Evolutionary conservation across 2,113 vertebrate species (phyloP).

Genomic region (Ammodytes marinus): DNA sequence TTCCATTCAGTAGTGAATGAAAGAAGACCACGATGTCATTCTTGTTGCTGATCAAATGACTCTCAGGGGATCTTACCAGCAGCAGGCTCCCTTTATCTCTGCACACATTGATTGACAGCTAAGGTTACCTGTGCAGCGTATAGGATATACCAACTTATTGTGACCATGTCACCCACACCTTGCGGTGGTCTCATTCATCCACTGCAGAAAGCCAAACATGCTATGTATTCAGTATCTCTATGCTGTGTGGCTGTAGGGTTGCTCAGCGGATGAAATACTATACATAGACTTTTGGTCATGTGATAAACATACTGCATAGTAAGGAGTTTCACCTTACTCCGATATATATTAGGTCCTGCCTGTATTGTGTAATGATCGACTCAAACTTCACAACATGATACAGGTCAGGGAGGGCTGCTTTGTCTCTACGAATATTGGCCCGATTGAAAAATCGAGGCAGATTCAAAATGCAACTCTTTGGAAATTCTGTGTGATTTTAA

Average conservation of each 20-base stretch:
- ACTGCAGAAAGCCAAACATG: conserved; percentile 32
- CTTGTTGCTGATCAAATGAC: conserved; percentile 74
- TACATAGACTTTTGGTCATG: conserved; percentile 14
- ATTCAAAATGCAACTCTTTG: conserved; percentile 82
- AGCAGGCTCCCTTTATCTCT: conserved; percentile 65
- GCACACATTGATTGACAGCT: conserved; percentile 73
- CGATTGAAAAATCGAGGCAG: conserved; percentile 42
- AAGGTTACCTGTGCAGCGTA: conserved; percentile 60
- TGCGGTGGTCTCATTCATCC: conserved; percentile 46
- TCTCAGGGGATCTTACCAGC: conserved; percentile 59
- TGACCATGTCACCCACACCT: conserved; percentile 71
- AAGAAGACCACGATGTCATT: conserved; percentile 84
- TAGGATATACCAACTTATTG: conserved; percentile 61
- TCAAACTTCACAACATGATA: conserved; percentile 57
- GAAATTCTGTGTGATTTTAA: conserved; percentile 80
- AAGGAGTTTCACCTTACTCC: conserved; percentile 83
- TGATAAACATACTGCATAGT: background rate
- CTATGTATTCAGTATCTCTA: conserved; percentile 56
- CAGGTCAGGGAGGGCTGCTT: conserved; percentile 56
- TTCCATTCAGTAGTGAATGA: conserved; percentile 75
- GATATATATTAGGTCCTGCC: conserved; percentile 71
- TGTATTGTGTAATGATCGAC: conserved; percentile 75
- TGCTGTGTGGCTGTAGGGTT: conserved; percentile 38
- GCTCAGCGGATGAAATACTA: conserved; percentile 34
- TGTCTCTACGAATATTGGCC: conserved; percentile 47